phyloP scores from a whole-genome alignment of 2,113 vertebrate genomes.

The Chaetura pelagica region DNA sequence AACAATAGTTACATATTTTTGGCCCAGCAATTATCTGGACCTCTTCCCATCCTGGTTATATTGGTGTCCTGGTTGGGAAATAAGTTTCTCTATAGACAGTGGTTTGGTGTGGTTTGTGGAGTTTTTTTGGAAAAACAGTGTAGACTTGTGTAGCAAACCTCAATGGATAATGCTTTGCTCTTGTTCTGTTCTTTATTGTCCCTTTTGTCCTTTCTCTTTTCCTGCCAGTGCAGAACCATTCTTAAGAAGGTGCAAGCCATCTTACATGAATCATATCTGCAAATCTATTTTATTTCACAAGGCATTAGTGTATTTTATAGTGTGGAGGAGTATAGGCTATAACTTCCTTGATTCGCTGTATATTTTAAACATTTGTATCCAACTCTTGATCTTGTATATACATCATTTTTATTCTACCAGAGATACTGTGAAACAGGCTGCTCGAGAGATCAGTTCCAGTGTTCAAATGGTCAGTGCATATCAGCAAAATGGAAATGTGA shows the following conservation, averaged over 20 bases:
- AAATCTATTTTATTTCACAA: background rate
- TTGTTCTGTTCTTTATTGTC: background rate
- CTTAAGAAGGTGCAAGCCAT: background rate
- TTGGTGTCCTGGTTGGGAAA: background rate
- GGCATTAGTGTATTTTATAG: background rate
- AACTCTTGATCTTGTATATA: background rate
- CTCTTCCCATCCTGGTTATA: background rate
- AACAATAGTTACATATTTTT: background rate
- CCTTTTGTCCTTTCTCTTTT: background rate
- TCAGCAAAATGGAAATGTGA: slow-evolving; percentile 93
- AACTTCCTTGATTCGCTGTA: background rate
- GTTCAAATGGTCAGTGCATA: slow-evolving; percentile 93
- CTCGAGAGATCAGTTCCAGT: slow-evolving; percentile 92
- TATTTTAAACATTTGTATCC: background rate
- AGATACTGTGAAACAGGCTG: slow-evolving; percentile 92
- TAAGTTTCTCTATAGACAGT: background rate
- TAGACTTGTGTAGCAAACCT: background rate
- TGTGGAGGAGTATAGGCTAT: background rate
- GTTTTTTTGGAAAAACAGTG: background rate
- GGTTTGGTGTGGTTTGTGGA: background rate
- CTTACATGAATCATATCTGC: background rate
- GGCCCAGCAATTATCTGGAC: too few relatives aligned
- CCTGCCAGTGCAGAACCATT: background rate
- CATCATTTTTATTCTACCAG: slow-evolving; percentile 76
- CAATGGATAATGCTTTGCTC: background rate